Evolutionary conservation across 2,113 vertebrate genomes (phyloP), one percentile per base, ranked within the genome.

Genomic region (Brachyhypopomus occidentalis): DNA sequence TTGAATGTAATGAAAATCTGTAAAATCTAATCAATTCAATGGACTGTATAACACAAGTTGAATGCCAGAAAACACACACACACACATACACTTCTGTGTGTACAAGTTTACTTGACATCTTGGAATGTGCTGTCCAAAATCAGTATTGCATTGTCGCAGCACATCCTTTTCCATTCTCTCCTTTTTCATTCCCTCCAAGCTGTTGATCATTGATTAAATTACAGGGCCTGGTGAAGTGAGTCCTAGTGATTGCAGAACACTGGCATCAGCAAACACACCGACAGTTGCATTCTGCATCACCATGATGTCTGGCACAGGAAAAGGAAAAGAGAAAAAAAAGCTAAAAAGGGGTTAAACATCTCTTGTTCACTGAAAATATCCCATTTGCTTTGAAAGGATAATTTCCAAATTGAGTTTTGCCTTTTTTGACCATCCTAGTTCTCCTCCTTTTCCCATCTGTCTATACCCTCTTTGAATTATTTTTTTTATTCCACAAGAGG

Each of bases 121-220:
- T 74, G 71, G 30, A 30, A 45, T 55, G 17, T 75, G 20, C 72
- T 59, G 56, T 7, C 59, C 27, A 27, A 59, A 59, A 59, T 30
- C 27, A 38, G 59, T 36, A 75, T 59, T 38, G 27, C 22, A 75
- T 41, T 75, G 27, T 38, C 38, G 12, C 45, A 14, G 45, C 12
- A 14, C 45, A 52, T 52, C 45, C 45, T 52, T 52, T 14, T 52
- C 12, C 45, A 5, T 52, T 52, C 14, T 34, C 27, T 59, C 27
- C 71, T 20, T 34, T 74, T 52, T 52, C 20, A 59, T 74, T 58
- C 19, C 58, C 27, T 59, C 36, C 72, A 74, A 74, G 71, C 11
- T 56, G 20, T 55, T 30, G 23, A n/a, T 11, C 30, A 38, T 75
- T 16, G 23, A 41, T 19, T 22, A 12, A 36, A 60, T 75, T 75